Conservation (phyloP, 1,140 invertebrate species). For the Cepaea nemoralis region DNA sequence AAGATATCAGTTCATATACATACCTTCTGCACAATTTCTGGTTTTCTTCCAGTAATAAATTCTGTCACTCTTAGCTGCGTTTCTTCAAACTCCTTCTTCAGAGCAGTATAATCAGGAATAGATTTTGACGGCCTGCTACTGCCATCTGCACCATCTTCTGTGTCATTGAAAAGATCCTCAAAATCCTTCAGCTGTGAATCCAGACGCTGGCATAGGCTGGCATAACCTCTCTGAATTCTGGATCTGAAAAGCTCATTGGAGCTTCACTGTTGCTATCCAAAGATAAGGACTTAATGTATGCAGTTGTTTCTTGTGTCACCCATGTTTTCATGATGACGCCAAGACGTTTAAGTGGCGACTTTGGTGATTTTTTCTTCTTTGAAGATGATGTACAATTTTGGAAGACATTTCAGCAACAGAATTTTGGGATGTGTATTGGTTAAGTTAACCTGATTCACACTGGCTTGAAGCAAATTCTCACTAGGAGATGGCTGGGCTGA, state of each 20-base stretch:
- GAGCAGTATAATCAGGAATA: constrained; percentile 46
- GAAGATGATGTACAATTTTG: background rate
- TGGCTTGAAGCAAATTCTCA: background rate
- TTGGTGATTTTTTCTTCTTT: background rate
- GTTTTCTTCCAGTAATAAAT: constrained; percentile 46
- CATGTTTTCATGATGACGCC: constrained; percentile 36
- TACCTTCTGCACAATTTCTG: background rate
- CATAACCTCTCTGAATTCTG: constrained; percentile 45
- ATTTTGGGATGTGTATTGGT: background rate
- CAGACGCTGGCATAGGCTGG: constrained; percentile 43
- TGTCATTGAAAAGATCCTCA: constrained; percentile 40
- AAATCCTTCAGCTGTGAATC: constrained; percentile 48
- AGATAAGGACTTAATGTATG: constrained; percentile 12
- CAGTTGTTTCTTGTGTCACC: constrained; percentile 40
- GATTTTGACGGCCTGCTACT: constrained; percentile 14
- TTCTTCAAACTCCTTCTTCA: constrained; percentile 49
- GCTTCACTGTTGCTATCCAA: constrained; percentile 28
- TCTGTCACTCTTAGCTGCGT: constrained; percentile 49
- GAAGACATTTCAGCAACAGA: background rate
- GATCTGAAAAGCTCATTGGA: constrained; percentile 17
- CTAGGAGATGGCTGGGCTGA: too few relatives aligned
- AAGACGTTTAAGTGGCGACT: constrained; percentile 30
- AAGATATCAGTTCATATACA: too few relatives aligned
- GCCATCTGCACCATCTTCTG: constrained; percentile 24
- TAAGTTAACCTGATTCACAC: background rate